A percentile compares a stretch with the other conserved stretches of the same genome.
Evolutionary conservation across 2,888 invertebrate species (phyloP).

Genomic region (Deilephila elpenor): DNA sequence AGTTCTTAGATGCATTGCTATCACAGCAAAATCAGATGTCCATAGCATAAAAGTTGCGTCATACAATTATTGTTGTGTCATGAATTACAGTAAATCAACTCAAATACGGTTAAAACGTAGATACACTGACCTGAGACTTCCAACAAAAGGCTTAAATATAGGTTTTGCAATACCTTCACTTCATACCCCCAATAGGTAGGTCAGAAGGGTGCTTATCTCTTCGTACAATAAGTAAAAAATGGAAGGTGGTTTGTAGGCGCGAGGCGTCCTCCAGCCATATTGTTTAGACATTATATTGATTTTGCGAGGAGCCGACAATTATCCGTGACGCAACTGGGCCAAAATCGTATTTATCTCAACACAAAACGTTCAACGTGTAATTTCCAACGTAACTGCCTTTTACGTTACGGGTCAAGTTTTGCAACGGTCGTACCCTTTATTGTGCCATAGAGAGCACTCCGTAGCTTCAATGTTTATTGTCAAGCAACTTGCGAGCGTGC

Average conservation of each 20-base stretch:
- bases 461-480: conserved; percentile 1
- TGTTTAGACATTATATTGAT: background rate
- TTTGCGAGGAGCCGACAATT: background rate
- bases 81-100: too few relatives aligned
- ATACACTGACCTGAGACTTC: too few relatives aligned
- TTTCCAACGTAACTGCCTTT: background rate
- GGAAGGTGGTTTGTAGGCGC: background rate
- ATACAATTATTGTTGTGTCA: too few relatives aligned
- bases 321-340: background rate
- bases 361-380: background rate
- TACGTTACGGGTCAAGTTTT: conserved; percentile 11
- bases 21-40: too few relatives aligned
- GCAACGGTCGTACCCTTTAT: conserved; percentile 17
- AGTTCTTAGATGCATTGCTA: too few relatives aligned
- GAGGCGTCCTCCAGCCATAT: background rate
- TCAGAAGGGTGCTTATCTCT: too few relatives aligned
- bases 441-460: background rate
- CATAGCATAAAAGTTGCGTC: too few relatives aligned
- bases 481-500: background rate
- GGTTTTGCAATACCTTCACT: too few relatives aligned
- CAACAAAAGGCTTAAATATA: too few relatives aligned
- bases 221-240: too few relatives aligned
- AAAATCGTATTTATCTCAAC: background rate
- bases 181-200: too few relatives aligned
- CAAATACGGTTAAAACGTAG: too few relatives aligned